Evolutionary conservation across 1,140 invertebrate species (phyloP).

Genomic region (Heliothis virescens): DNA sequence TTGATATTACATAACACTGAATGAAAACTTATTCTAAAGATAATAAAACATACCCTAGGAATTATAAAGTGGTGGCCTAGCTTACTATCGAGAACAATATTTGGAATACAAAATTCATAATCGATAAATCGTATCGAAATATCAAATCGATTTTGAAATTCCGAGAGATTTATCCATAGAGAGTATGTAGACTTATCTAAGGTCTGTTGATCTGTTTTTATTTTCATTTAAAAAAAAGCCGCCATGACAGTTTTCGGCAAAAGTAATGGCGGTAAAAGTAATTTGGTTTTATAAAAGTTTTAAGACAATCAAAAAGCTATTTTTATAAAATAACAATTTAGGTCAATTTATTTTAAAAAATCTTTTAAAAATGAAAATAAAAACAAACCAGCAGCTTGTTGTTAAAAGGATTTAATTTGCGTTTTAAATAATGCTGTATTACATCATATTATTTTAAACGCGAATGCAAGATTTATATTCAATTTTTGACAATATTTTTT

Average conservation of each 20-base stretch:
- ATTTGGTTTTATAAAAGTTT: no score
- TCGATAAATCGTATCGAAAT: slow-evolving; percentile 72
- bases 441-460: neutral
- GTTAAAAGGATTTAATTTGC: slow-evolving; percentile 10
- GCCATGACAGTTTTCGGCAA: no score
- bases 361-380: neutral
- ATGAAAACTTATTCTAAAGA: slow-evolving; percentile 62
- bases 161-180: slow-evolving; percentile 73
- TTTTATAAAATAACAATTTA: no score
- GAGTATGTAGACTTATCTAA: slow-evolving; percentile 46
- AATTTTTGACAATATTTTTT: no score
- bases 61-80: slow-evolving; percentile 60
- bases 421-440: slow-evolving; percentile 19
- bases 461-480: no score
- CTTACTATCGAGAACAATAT: slow-evolving; percentile 61
- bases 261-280: no score
- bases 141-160: slow-evolving; percentile 69
- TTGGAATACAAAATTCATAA: slow-evolving; percentile 57
- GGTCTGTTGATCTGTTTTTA: slow-evolving; percentile 36
- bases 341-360: no score
- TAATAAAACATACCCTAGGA: slow-evolving; percentile 63
- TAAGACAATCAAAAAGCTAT: no score
- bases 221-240: neutral
- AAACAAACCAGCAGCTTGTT: neutral
- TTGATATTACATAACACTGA: slow-evolving; percentile 58